Evolutionary conservation across 2,797 vertebrate species (phyloP), one percentile per base, ranked within the genome.

Genomic region (Macropus fuliginosus): DNA sequence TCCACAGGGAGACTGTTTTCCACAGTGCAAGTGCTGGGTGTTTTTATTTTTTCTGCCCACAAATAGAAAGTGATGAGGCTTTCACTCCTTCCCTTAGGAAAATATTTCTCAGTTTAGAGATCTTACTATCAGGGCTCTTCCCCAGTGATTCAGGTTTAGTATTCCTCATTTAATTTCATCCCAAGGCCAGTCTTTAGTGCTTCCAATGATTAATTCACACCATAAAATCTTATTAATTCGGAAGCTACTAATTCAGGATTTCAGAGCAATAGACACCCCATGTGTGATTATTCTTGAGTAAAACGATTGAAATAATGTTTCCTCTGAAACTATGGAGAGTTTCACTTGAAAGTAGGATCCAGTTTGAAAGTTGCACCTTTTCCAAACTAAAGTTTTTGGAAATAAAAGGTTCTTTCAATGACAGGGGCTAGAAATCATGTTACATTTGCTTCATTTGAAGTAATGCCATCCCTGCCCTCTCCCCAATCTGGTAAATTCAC

Each of bases 151-250:
- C 92, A 4, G 29, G 95, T 94, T 97, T 96, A 97, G 95, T 93
- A 91, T 94, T 96, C 95, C 95, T 97, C 94, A n/a, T 97, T 96
- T 97, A 98, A 97, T 97, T 97, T 97, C 96, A 91, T 98, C 96
- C 93, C 93, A 97, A 96, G 97, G 92, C 96, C 96, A 97, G 95
- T 93, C 93, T 56, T 95, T 97, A 96, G 95, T 94, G 94, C 93
- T 98, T 57, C 89, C 93, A 74, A 96, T 94, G 95, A 95, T 96
- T 96, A 94, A 94, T 96, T 97, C 81, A 94, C 62, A 46, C 55
- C 90, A 31, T 55, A 54, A 54, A 91, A 91, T 91, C 31, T 91
- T 54, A 91, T 87, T 87, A 87, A 87, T 87, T 87, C 40, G 40
- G 74, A 87, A 87, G 91, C 94, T 96, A 90, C 95, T 95, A 94